Conservation (phyloP, 2,797 vertebrate genomes). For the Lutjanus campechanus region DNA sequence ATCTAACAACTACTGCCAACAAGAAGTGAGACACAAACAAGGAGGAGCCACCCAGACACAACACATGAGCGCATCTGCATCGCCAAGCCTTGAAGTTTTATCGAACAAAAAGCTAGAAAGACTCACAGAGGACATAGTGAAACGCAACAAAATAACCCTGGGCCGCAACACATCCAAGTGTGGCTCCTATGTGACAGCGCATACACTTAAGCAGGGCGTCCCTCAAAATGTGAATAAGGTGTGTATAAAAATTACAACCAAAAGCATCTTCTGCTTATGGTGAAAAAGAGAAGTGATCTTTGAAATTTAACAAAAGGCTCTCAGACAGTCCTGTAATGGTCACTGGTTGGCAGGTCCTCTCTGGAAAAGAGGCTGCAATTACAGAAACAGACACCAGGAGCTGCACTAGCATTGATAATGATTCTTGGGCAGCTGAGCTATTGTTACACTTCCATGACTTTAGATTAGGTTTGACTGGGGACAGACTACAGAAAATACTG, state of each 20-base stretch:
- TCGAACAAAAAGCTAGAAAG: conserved; percentile 54
- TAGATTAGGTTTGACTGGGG: not conserved
- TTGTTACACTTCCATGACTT: not conserved
- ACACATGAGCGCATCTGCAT: conserved; percentile 21
- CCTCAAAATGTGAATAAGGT: conserved; percentile 79
- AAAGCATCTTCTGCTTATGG: not conserved
- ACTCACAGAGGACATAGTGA: conserved; percentile 84
- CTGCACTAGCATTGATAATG: conserved; percentile 73
- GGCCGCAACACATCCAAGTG: conserved; percentile 78
- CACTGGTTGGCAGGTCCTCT: not conserved
- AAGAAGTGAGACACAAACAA: conserved; percentile 8
- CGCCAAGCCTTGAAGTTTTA: conserved; percentile 19
- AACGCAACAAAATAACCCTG: conserved; percentile 89
- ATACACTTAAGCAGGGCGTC: conserved; percentile 77
- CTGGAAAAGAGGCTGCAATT: conserved; percentile 58
- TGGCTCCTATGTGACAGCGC: conserved; percentile 86
- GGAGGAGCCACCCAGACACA: conserved; percentile 15
- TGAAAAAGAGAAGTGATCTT: not conserved
- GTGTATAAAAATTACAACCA: conserved; percentile 15
- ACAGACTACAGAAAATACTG: not conserved
- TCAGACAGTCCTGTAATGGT: not conserved
- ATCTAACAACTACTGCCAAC: not conserved
- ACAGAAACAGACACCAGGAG: conserved; percentile 80
- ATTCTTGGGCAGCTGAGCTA: not conserved
- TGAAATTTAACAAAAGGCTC: not conserved